Percentiles rank a stretch among this genome's conserved stretches.
Evolutionary conservation across 2,797 vertebrate species (phyloP).

Genomic region (Malacoraja senta): DNA sequence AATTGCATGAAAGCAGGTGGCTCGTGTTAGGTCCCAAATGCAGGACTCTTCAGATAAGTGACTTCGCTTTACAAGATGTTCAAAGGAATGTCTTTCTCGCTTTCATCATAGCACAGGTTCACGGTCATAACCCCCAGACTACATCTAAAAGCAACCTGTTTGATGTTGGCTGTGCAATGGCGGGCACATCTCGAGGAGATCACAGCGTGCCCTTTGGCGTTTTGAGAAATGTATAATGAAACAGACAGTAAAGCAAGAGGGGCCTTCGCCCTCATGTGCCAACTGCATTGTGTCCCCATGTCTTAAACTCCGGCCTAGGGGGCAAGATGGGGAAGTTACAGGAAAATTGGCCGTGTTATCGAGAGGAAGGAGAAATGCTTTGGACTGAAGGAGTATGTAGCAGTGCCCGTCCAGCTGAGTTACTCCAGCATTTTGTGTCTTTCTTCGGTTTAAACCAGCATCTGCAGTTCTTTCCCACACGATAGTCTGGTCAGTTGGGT

Average conservation of each 20-base stretch:
- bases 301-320: too few species aligned
- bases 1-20: conserved; percentile 1
- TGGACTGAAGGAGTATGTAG: too few species aligned
- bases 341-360: too few species aligned
- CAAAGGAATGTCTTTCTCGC: background rate
- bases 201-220: background rate
- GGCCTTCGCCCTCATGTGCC: background rate
- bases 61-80: background rate
- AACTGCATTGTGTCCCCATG: background rate
- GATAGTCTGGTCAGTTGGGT: too few species aligned
- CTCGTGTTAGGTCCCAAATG: background rate
- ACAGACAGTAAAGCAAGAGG: background rate
- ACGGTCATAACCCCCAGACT: background rate
- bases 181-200: background rate
- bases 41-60: background rate
- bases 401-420: too few species aligned
- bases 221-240: background rate
- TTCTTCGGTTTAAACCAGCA: too few species aligned
- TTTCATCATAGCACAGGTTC: conserved; percentile 15
- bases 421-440: too few species aligned
- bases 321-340: too few species aligned
- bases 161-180: background rate
- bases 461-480: too few species aligned
- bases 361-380: too few species aligned
- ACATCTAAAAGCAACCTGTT: conserved; percentile 10